phyloP scores from a whole-genome alignment of 2,888 invertebrate genomes.

The Orthosia gracilis region DNA sequence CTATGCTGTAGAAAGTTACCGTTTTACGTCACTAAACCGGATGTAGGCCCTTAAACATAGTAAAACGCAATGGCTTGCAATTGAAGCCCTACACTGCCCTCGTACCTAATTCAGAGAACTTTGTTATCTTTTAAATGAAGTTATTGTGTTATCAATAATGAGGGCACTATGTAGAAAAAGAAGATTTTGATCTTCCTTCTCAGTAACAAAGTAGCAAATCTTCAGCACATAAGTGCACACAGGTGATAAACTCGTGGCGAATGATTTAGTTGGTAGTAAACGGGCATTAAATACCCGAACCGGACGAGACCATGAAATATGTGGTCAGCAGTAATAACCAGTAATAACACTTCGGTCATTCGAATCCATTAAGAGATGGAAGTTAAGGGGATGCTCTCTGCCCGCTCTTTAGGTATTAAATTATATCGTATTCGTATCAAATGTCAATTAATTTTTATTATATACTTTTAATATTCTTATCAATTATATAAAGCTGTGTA shows the following conservation, averaged over 20 bases:
- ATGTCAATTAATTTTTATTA: too few relatives aligned
- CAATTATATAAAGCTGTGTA: too few relatives aligned
- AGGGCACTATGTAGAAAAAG: too few relatives aligned
- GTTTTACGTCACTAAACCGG: too few relatives aligned
- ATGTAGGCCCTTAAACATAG: too few relatives aligned
- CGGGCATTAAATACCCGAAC: constrained; percentile 28
- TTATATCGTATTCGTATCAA: too few relatives aligned
- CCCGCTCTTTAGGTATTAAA: neutral
- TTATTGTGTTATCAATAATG: neutral
- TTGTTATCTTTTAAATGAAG: neutral
- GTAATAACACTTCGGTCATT: constrained; percentile 32
- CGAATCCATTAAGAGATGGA: constrained; percentile 42
- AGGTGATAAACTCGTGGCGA: constrained; percentile 33
- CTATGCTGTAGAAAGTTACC: too few relatives aligned
- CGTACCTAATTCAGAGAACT: neutral
- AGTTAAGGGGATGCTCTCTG: constrained; percentile 24
- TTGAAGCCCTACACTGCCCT: neutral
- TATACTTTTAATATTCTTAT: too few relatives aligned
- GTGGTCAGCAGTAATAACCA: constrained; percentile 32
- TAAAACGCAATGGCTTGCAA: too few relatives aligned
- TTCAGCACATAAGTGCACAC: constrained; percentile 4
- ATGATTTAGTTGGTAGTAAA: constrained; percentile 33
- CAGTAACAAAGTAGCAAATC: constrained; percentile 3
- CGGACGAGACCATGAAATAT: constrained; percentile 44
- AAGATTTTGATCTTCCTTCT: neutral